Conservation (phyloP, 1,140 invertebrate species). For the Druon quercuslanigerum region DNA sequence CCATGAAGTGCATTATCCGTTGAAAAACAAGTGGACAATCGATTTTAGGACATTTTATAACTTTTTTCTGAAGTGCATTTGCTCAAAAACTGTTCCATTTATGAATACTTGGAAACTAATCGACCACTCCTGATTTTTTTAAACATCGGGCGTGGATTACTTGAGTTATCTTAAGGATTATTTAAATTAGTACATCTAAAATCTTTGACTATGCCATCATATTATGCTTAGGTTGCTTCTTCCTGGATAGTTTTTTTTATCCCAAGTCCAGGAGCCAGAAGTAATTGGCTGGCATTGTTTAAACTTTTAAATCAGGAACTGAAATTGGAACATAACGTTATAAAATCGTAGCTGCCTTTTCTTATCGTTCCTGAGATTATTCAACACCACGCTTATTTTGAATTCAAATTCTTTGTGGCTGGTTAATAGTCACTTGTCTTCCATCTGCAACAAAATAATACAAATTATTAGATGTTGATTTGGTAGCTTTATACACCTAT, state of each 20-base stretch:
- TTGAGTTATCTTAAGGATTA: background rate
- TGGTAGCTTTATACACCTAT: too few species aligned
- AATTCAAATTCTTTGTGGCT: too few species aligned
- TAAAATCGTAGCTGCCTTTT: conserved; percentile 29
- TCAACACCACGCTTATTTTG: too few species aligned
- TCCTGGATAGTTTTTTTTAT: conserved; percentile 53
- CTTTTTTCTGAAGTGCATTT: conserved; percentile 64
- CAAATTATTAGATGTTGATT: background rate
- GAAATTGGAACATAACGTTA: conserved; percentile 38
- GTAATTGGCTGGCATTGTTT: conserved; percentile 67
- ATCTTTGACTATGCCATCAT: background rate
- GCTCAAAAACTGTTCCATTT: conserved; percentile 69
- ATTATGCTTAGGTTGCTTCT: conserved; percentile 9
- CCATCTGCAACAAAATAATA: conserved; percentile 11
- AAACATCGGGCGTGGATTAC: background rate
- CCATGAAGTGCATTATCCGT: conserved; percentile 67
- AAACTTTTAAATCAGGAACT: conserved; percentile 41
- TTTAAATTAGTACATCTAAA: background rate
- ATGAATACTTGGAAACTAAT: conserved; percentile 57
- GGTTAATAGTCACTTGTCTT: too few species aligned
- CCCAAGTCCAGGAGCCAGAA: conserved; percentile 71
- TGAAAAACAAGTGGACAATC: conserved; percentile 69
- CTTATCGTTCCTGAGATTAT: conserved; percentile 2
- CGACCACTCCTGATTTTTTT: background rate
- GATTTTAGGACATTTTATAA: conserved; percentile 64